Percentiles rank a stretch among this genome's conserved stretches.
These are phyloP conservation scores for Mesodorylaimus sp. DNA, from an alignment of 2,888 invertebrate genomes.

Conservation along the genomic window DNA sequence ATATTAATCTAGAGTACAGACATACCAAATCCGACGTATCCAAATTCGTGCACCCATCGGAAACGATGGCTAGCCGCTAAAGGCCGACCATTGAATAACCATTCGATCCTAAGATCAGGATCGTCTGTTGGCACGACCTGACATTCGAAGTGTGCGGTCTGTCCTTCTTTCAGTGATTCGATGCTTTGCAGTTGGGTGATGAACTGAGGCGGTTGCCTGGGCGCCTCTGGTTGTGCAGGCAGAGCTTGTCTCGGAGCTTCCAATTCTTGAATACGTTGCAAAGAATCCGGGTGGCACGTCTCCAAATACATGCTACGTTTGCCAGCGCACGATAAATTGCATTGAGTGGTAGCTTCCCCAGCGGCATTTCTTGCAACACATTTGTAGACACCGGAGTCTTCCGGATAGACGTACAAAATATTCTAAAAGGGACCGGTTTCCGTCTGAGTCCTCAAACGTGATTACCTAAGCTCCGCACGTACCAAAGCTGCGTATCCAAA, in stretches of 20 bases:
- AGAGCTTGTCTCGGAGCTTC: constrained; percentile 47
- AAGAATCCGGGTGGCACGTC: constrained; percentile 71
- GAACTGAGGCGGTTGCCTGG: constrained; percentile 65
- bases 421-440: too few relatives aligned
- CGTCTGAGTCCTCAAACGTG: too few relatives aligned
- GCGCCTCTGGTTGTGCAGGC: constrained; percentile 48
- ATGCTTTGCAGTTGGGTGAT: constrained; percentile 58
- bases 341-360: constrained; percentile 82
- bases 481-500: constrained; percentile 94
- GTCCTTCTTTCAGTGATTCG: constrained; percentile 64
- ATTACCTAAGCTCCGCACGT: too few relatives aligned
- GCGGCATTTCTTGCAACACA: constrained; percentile 81
- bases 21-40: too few relatives aligned
- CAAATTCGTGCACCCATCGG: constrained; percentile 88
- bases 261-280: constrained; percentile 73
- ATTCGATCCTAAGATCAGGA: constrained; percentile 88
- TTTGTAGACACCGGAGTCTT: constrained; percentile 85
- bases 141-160: constrained; percentile 73
- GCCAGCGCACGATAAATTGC: constrained; percentile 17
- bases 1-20: too few relatives aligned
- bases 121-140: constrained; percentile 88
- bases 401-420: constrained; percentile 83
- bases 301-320: constrained; percentile 48
- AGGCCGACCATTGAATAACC: constrained; percentile 77
- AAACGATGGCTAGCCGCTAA: constrained; percentile 69